Evolutionary conservation across 2,888 invertebrate species (phyloP).

Genomic region (Microctonus hyperodae): DNA sequence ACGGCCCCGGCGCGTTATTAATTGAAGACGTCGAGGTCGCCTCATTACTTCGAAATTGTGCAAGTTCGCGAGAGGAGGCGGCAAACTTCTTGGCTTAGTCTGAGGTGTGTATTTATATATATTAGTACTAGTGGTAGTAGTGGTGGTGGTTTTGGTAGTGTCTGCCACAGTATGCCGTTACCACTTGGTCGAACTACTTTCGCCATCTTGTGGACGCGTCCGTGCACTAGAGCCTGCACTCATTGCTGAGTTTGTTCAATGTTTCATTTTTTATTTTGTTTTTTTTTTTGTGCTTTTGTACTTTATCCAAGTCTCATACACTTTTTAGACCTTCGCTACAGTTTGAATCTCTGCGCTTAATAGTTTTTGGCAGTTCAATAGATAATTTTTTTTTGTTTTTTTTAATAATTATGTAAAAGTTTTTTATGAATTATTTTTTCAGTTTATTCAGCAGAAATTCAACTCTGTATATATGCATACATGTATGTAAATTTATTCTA

Average conservation of each 20-base stretch:
- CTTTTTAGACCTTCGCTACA: not conserved
- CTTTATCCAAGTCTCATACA: not conserved
- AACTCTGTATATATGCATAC: too few species aligned
- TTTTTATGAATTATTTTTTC: not conserved
- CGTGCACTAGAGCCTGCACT: not conserved
- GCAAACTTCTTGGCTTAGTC: constrained; percentile 24
- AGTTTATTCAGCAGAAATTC: too few species aligned
- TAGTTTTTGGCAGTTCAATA: not conserved
- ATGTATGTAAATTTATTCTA: too few species aligned
- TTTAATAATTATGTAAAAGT: not conserved
- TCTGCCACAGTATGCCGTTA: constrained; percentile 7
- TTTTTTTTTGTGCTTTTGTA: not conserved
- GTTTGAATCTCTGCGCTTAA: not conserved
- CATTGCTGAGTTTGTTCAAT: not conserved
- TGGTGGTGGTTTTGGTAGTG: not conserved
- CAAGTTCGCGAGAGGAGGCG: constrained; percentile 36
- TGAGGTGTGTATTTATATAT: not conserved
- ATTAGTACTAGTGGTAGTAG: not conserved
- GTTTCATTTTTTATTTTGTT: not conserved
- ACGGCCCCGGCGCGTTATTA: constrained; percentile 38
- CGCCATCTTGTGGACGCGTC: not conserved
- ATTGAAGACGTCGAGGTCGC: constrained; percentile 38
- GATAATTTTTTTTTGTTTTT: not conserved
- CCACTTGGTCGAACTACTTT: constrained; percentile 4
- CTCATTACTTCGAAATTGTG: constrained; percentile 41